Percentiles rank a stretch among this genome's conserved stretches.
These are phyloP conservation scores for Cepphus grylle DNA, from an alignment of 2,113 vertebrate genomes.

Conservation along the genomic window DNA sequence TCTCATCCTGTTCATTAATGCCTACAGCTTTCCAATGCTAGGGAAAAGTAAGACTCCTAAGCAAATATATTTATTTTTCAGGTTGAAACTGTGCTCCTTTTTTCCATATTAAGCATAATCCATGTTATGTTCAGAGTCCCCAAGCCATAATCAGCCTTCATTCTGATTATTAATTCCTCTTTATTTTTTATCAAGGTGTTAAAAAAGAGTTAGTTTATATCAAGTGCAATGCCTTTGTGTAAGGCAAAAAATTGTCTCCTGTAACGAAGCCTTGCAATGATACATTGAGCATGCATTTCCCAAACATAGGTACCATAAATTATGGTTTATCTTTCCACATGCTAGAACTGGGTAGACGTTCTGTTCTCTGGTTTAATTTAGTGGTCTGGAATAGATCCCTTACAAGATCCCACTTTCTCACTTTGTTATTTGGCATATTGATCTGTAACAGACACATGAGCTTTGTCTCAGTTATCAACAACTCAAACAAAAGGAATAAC, in stretches of 20 bases:
- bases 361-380: neutral
- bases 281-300: neutral
- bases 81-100: neutral
- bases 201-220: neutral
- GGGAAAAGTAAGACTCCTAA: neutral
- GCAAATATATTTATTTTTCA: neutral
- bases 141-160: neutral
- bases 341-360: neutral
- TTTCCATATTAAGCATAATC: neutral
- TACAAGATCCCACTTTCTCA: neutral
- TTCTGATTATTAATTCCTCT: neutral
- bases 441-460: neutral
- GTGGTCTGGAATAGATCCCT: neutral
- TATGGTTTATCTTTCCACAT: neutral
- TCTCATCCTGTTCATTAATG: neutral
- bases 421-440: neutral
- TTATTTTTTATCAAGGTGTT: neutral
- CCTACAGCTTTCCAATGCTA: neutral
- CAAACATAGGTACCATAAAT: neutral
- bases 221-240: neutral
- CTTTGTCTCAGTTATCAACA: neutral
- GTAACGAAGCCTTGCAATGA: neutral
- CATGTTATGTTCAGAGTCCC: neutral
- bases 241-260: neutral
- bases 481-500: neutral